A percentile compares a stretch with the other conserved stretches of the same genome.
Conservation (phyloP, 2,113 vertebrate genomes). For the Gallinago jamesoni region DNA sequence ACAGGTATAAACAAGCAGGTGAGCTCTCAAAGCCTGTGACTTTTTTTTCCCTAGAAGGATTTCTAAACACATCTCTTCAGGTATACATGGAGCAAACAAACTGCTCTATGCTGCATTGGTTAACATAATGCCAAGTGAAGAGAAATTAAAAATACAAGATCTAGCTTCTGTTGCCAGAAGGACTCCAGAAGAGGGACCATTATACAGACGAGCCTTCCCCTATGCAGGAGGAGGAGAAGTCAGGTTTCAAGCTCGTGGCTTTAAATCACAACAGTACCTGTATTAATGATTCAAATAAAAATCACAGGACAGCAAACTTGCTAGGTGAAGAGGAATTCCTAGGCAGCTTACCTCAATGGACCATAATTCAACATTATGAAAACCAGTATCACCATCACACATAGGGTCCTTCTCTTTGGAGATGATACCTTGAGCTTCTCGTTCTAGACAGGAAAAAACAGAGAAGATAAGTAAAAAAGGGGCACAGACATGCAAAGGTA, state of each 20-base stretch:
- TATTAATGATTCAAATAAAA: neutral
- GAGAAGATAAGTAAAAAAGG: neutral
- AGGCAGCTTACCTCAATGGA: constrained; percentile 81
- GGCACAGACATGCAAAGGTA: neutral
- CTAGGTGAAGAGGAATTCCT: neutral
- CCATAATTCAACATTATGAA: constrained; percentile 86
- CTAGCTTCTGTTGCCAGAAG: neutral
- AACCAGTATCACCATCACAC: constrained; percentile 88
- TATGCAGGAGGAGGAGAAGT: neutral
- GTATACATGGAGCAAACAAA: neutral
- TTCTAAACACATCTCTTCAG: neutral
- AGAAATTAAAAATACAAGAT: neutral
- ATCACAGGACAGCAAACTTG: neutral
- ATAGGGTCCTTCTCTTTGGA: constrained; percentile 88
- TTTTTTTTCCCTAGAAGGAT: neutral
- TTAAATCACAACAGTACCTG: neutral
- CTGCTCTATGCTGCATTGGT: neutral
- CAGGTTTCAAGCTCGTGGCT: neutral
- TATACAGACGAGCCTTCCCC: neutral
- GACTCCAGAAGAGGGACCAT: neutral
- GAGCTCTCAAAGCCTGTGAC: neutral
- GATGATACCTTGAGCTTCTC: constrained; percentile 83
- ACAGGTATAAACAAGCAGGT: neutral
- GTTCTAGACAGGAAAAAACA: constrained; percentile 76
- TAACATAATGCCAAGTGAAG: neutral